A percentile compares a stretch with the other conserved stretches of the same genome.
These are phyloP conservation scores for Drosophila longiperda DNA, from an alignment of 2,888 invertebrate species.

Conservation along the genomic window DNA sequence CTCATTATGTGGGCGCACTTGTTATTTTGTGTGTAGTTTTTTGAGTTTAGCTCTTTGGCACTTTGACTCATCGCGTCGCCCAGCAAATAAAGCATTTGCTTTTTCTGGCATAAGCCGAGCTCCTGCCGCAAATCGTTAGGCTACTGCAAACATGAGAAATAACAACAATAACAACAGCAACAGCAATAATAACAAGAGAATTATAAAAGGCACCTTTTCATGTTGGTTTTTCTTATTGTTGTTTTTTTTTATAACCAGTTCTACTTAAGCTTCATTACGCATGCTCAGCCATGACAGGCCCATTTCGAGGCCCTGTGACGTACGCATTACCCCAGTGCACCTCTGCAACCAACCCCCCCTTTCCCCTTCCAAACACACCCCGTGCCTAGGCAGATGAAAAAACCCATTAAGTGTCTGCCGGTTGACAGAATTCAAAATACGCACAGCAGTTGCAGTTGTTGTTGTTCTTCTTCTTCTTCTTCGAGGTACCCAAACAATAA, in stretches of 20 bases:
- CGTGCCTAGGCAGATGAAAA: constrained; percentile 58
- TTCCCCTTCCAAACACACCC: background rate
- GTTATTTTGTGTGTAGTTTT: constrained; percentile 3
- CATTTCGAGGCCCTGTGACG: constrained; percentile 51
- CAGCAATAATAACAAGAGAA: background rate
- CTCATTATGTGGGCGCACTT: constrained; percentile 14
- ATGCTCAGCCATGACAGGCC: constrained; percentile 75
- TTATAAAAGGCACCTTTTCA: constrained; percentile 27
- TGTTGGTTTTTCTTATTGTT: constrained; percentile 33
- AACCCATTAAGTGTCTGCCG: constrained; percentile 76
- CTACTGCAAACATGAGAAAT: constrained; percentile 19
- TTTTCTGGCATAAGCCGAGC: constrained; percentile 12
- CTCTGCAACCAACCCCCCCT: too few relatives aligned
- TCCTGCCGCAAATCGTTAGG: constrained; percentile 42
- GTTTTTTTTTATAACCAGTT: constrained; percentile 70
- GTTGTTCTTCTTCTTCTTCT: constrained; percentile 25
- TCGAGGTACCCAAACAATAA: constrained; percentile 59
- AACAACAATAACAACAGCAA: background rate
- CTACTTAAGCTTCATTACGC: constrained; percentile 78
- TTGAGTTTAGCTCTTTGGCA: constrained; percentile 17
- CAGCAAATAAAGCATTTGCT: constrained; percentile 4
- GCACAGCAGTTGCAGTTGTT: constrained; percentile 53
- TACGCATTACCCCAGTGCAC: constrained; percentile 18
- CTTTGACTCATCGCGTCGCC: constrained; percentile 20
- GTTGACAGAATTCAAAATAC: constrained; percentile 74